Evolutionary conservation across 1,140 invertebrate species (phyloP), one percentile per base, ranked within the genome.

Genomic region (Temnothorax nylanderi): DNA sequence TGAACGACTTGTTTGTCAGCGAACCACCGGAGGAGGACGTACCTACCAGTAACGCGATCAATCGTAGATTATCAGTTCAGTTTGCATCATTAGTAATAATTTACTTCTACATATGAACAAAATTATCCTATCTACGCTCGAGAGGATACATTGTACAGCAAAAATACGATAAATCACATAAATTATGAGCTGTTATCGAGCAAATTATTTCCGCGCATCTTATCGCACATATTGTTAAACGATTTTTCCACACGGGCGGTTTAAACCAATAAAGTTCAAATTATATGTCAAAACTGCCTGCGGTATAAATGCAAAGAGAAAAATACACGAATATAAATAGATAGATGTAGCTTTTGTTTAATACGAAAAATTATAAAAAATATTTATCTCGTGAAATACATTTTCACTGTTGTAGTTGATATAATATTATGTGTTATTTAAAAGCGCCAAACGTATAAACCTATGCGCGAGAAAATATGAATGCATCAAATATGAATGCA

Each of bases 381-480:
- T 56, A 7, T 69, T 67, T 65, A n/a, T 34, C 26, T 26, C 10
- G 18, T 41, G 6, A 56, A 56, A 26, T 26, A n/a, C 32, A 60
- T 58, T 76, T 3, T n/a, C 5, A 1, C 5, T 47, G 49, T 72
- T 51, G 26, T 26, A 34, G 47, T 41, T 37, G 32, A 56, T 37
- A 41, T 56, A 56, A 56, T 74, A 56, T 74, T 37, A 37, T 34
- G 21, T 71, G 18, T 3, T 32, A 72, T 41, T 72, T 75, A 75
- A 56, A 3, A 58, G 13, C 11, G 34, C 3, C n/a, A 21, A 56
- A 41, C 3, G 32, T 18, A 18, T 13, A 37, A 54, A 49, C 47
- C 0, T 6, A 13, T 49, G 10, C 47, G 37, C 37, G 37, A 41
- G 13, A 65, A 47, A 34, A 58, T 72, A 44, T 8, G 41, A 7